These are phyloP conservation scores for Microcebus lehilahytsara DNA, from an alignment of 2,113 vertebrate species.

Conservation along the genomic window DNA sequence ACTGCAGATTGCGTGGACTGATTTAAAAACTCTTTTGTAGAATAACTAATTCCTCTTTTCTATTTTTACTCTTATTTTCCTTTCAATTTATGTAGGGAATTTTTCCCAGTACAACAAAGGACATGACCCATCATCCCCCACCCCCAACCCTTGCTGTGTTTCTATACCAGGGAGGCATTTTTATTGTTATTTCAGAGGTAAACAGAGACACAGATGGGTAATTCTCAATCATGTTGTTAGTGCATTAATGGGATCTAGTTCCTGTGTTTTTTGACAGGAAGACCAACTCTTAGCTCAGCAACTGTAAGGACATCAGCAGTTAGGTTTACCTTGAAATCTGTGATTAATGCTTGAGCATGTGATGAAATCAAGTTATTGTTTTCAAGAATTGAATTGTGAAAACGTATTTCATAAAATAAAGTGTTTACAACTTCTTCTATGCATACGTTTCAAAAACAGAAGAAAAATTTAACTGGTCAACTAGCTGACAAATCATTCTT, in stretches of 20 bases:
- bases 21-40: constrained; percentile 1
- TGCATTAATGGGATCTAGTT: not conserved
- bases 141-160: not conserved
- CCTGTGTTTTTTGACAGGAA: constrained; percentile 10
- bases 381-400: not conserved
- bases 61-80: not conserved
- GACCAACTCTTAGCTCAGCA: not conserved
- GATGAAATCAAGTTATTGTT: not conserved
- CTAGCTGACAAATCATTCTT: not conserved
- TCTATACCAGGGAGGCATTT: not conserved
- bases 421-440: not conserved
- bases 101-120: not conserved
- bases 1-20: not conserved
- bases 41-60: not conserved
- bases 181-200: constrained; percentile 19
- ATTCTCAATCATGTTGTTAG: not conserved
- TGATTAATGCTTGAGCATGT: not conserved
- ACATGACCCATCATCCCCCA: not conserved
- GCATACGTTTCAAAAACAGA: not conserved
- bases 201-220: not conserved
- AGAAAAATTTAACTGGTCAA: not conserved
- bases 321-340: not conserved
- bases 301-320: not conserved
- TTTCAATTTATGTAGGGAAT: not conserved
- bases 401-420: not conserved